phyloP scores from a whole-genome alignment of 2,113 vertebrate genomes.

The Phainopepla nitens region DNA sequence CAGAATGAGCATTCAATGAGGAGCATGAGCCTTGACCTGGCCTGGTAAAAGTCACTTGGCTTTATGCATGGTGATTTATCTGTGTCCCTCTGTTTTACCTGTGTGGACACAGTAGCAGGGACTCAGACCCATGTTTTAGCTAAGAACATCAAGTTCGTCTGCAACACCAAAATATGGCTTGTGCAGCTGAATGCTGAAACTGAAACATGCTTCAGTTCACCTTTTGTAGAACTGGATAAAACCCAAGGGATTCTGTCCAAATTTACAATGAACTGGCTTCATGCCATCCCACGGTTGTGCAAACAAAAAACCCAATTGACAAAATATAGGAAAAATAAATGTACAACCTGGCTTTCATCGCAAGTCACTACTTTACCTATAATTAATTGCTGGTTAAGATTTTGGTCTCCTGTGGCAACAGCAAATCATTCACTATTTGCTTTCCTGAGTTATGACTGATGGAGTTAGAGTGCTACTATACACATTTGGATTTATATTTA shows the following conservation, averaged over 20 bases:
- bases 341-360: neutral
- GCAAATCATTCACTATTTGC: conserved; percentile 14
- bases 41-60: no score
- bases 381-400: neutral
- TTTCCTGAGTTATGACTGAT: conserved; percentile 2
- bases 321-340: conserved; percentile 31
- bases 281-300: neutral
- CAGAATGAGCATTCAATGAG: neutral
- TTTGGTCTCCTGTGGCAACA: neutral
- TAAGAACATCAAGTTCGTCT: neutral
- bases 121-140: neutral
- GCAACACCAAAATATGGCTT: neutral
- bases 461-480: neutral
- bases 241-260: neutral
- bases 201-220: neutral
- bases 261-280: neutral
- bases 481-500: neutral
- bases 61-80: neutral
- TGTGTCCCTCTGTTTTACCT: neutral
- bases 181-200: neutral
- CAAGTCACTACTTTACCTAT: neutral
- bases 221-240: neutral
- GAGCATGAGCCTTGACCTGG: neutral
- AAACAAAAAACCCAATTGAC: neutral
- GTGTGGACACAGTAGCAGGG: neutral